A percentile compares a stretch with the other conserved stretches of the same genome.
Conservation (phyloP, 1,140 invertebrate species). For the Lordiphosa mommai region DNA sequence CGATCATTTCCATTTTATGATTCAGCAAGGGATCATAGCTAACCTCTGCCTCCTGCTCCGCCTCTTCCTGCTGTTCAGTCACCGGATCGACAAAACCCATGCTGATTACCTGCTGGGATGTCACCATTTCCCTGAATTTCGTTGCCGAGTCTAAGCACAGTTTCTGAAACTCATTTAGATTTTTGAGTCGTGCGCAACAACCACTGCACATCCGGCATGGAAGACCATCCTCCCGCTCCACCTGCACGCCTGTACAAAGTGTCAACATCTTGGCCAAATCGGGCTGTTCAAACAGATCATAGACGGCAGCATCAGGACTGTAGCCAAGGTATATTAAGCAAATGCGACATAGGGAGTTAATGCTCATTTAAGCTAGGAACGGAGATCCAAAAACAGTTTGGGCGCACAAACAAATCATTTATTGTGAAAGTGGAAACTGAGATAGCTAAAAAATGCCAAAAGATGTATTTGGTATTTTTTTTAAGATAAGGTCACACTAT, state of each 20-base stretch:
- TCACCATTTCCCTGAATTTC: slow-evolving; percentile 56
- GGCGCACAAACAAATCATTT: too few relatives aligned
- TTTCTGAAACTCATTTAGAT: slow-evolving; percentile 57
- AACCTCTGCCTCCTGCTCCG: slow-evolving; percentile 36
- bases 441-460: too few relatives aligned
- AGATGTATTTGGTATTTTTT: too few relatives aligned
- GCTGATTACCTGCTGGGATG: slow-evolving; percentile 11
- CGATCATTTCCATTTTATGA: slow-evolving; percentile 63
- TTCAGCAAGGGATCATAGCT: slow-evolving; percentile 57
- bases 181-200: slow-evolving; percentile 49
- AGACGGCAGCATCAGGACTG: neutral
- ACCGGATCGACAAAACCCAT: slow-evolving; percentile 28
- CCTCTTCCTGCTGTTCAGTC: slow-evolving; percentile 14
- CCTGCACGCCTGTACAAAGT: slow-evolving; percentile 42
- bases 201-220: slow-evolving; percentile 47
- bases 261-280: slow-evolving; percentile 53
- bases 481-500: too few relatives aligned
- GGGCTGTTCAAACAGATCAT: slow-evolving; percentile 57
- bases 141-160: slow-evolving; percentile 41
- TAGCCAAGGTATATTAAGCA: slow-evolving; percentile 49
- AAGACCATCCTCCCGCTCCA: slow-evolving; percentile 57
- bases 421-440: too few relatives aligned
- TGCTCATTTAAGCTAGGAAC: too few relatives aligned
- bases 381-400: too few relatives aligned
- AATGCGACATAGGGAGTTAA: slow-evolving; percentile 60